Evolutionary conservation across 2,888 invertebrate species (phyloP).

Genomic region (Chymomyza caudatula): DNA sequence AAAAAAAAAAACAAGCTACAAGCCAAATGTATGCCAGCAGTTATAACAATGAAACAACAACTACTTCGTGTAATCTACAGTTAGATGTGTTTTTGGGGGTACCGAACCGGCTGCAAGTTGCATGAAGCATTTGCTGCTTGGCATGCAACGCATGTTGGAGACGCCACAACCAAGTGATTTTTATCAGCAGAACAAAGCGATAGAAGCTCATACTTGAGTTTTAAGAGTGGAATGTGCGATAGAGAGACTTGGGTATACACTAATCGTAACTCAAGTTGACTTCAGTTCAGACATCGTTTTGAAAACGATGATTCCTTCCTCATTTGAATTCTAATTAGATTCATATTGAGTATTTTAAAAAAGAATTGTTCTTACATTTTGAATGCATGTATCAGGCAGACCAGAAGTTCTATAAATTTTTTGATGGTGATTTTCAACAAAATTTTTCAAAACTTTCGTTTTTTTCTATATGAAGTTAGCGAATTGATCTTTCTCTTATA

Average conservation of each 20-base stretch:
- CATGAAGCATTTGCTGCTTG: neutral
- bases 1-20: slow-evolving; percentile 1
- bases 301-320: no score
- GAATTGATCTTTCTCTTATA: no score
- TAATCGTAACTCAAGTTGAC: no score
- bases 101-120: neutral
- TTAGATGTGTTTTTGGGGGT: neutral
- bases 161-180: neutral
- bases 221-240: neutral
- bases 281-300: no score
- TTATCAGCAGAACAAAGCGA: neutral
- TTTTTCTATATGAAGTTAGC: no score
- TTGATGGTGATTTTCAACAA: no score
- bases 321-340: no score
- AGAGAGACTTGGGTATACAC: neutral
- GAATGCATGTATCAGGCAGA: no score
- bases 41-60: slow-evolving; percentile 16
- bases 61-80: slow-evolving; percentile 1
- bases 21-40: slow-evolving; percentile 2
- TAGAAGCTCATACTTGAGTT: neutral
- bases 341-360: no score
- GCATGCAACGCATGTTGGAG: neutral
- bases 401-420: no score
- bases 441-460: no score
- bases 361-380: no score